Conservation (phyloP, 1,140 invertebrate species). For the Arion vulgaris region DNA sequence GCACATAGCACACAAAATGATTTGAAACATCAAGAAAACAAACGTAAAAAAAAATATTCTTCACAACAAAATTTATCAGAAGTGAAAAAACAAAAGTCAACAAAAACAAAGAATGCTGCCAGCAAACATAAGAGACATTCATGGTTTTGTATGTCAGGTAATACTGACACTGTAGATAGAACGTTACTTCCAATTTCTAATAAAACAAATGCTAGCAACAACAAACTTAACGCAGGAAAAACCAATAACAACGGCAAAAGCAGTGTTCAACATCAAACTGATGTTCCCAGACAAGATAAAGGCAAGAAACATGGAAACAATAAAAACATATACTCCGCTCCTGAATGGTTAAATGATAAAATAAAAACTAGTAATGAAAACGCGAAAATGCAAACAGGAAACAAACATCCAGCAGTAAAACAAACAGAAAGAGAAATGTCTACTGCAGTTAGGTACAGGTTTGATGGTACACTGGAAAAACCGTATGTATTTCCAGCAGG, state of each 20-base stretch:
- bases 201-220: background rate
- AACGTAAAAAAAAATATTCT: background rate
- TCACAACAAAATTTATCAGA: background rate
- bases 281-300: background rate
- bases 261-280: background rate
- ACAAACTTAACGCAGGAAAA: background rate
- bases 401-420: background rate
- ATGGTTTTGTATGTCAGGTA: constrained; percentile 17
- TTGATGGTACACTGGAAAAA: constrained; percentile 22
- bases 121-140: background rate
- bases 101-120: background rate
- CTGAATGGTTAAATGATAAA: background rate
- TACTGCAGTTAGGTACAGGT: constrained; percentile 1
- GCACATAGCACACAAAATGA: background rate
- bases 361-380: no score
- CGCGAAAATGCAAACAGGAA: background rate
- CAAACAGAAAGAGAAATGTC: background rate
- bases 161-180: constrained; percentile 19
- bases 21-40: background rate
- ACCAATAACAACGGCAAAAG: background rate
- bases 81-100: background rate
- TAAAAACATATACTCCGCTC: background rate
- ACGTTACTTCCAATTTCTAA: background rate
- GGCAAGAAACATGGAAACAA: background rate
- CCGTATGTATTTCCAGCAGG: constrained; percentile 28